A percentile compares a stretch with the other conserved stretches of the same genome.
Conservation (phyloP, 2,113 vertebrate species). For the Myotis lucifugus region DNA sequence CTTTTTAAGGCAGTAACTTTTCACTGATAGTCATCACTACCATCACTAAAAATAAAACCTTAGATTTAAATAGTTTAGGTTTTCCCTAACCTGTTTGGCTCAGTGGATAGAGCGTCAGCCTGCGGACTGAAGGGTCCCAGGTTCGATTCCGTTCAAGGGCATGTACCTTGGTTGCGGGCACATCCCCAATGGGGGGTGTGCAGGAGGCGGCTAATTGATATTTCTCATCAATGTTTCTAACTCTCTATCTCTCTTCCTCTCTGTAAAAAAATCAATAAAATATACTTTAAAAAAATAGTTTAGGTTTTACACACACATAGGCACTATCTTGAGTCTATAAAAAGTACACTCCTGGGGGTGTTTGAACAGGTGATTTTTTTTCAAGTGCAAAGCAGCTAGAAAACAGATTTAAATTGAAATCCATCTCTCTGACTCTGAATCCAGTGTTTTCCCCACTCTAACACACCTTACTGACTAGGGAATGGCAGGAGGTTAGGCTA, state of each 20-base stretch:
- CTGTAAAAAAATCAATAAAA: too few relatives aligned
- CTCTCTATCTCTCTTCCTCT: too few relatives aligned
- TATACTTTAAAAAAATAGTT: neutral
- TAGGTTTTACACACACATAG: neutral
- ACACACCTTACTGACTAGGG: neutral
- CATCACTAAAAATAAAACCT: neutral
- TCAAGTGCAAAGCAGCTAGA: neutral
- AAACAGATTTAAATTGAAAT: conserved; percentile 45
- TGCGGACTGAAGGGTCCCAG: too few relatives aligned
- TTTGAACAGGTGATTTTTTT: neutral
- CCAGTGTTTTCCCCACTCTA: neutral
- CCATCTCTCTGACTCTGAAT: neutral
- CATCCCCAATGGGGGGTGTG: too few relatives aligned
- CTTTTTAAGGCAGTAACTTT: conserved; percentile 46
- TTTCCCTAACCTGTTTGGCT: neutral
- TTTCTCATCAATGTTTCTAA: too few relatives aligned
- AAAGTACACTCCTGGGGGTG: neutral
- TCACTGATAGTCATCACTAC: neutral
- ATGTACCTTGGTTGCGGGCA: too few relatives aligned
- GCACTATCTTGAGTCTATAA: neutral
- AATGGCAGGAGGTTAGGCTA: neutral
- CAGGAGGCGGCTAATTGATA: too few relatives aligned
- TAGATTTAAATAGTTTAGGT: neutral
- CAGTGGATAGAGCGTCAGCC: too few relatives aligned
- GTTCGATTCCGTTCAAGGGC: too few relatives aligned